Conservation (phyloP, 1,140 invertebrate species). For the Kradibia gibbosae region DNA sequence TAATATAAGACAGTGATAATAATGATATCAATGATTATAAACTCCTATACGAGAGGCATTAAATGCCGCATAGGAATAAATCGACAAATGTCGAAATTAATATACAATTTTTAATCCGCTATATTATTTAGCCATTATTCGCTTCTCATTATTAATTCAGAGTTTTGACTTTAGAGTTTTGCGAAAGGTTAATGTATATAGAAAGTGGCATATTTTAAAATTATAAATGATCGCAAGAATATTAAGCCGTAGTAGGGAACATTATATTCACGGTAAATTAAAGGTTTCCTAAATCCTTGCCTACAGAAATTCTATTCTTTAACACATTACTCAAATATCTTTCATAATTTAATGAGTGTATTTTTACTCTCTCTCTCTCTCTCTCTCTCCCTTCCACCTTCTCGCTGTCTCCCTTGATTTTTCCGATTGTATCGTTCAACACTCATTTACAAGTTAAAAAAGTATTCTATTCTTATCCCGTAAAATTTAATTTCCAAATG, state of each 20-base stretch:
- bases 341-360: neutral
- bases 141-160: neutral
- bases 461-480: neutral
- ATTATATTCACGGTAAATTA: slow-evolving; percentile 9
- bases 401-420: too few relatives aligned
- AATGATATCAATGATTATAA: slow-evolving; percentile 17
- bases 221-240: neutral
- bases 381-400: too few relatives aligned
- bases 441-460: slow-evolving; percentile 35
- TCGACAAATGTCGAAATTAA: slow-evolving; percentile 24
- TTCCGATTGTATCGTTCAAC: neutral
- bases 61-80: slow-evolving; percentile 52
- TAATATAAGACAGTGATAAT: slow-evolving; percentile 13
- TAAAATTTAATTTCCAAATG: slow-evolving; percentile 4
- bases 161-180: neutral
- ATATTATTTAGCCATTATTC: slow-evolving; percentile 26
- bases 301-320: neutral
- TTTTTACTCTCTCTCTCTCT: neutral
- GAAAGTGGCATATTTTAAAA: neutral
- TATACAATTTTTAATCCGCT: slow-evolving; percentile 9
- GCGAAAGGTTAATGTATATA: neutral
- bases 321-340: neutral
- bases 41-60: slow-evolving; percentile 50
- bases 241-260: neutral
- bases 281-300: slow-evolving; percentile 5